Evolutionary conservation across 2,797 vertebrate species (phyloP), one percentile per base, ranked within the genome.

Genomic region (Anas flavirostris): DNA sequence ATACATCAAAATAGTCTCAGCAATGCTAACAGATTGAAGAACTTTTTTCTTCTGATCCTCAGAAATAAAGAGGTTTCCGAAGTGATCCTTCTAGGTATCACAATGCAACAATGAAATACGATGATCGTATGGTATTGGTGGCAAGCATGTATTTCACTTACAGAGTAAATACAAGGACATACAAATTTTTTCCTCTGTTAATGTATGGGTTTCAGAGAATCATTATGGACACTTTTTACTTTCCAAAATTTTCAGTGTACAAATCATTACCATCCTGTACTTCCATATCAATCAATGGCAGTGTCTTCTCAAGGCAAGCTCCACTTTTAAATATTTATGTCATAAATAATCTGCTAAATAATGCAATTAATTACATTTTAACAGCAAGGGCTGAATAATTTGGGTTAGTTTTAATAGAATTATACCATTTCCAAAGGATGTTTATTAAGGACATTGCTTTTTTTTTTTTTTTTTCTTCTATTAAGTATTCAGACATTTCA

Each of bases 271-370:
- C 12, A 8, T 58, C 22, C 28, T 77, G 7, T 66, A 58, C 37
- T 83, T 70, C 17, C 3, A n/a, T 25, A 43, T 41, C 25, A 67
- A 37, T 46, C 21, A 67, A 8, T 63, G 28, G 37, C 56, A 68
- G 22, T 79, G 18, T 59, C n/a, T 88, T 88, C 50, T 82, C 46
- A 78, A 4, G 72, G 28, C 35, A 88, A 88, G 67, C 67, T 25
- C 35, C 58, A 28, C 50, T 25, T 96, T 91, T 88, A 62, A 93
- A 90, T 37, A 44, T 90, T 92, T 76, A 70, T 43, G 83, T 89
- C 39, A 46, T 85, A 69, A 67, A 50, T 16, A 55, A 82, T 82
- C 76, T 89, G 73, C 89, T 82, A 96, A 94, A 94, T 91, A 81
- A 93, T 64, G 78, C 35, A 91, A 63, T 44, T 8, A 93, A 64